Evolutionary conservation across 2,113 vertebrate species (phyloP), one percentile per base, ranked within the genome.

Genomic region (Rafetus swinhoei): DNA sequence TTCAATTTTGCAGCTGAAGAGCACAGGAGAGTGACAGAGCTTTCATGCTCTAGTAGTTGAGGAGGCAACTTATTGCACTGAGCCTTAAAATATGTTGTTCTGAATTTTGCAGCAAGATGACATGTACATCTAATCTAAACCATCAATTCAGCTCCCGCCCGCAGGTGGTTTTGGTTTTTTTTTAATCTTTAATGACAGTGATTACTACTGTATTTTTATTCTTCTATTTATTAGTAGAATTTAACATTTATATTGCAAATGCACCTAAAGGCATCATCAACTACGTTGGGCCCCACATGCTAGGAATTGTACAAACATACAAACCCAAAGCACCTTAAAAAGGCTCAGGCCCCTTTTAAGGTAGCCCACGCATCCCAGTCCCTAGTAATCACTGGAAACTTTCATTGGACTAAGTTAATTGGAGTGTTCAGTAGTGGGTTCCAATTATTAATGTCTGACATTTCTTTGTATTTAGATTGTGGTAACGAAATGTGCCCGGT

Each of bases 201-300:
- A 82, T 54, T 14, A 87, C 76, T 86, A 94, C 76, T 3, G 0
- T 60, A 72, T 79, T 74, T 60, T 77, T 12, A 13, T 90, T 88
- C 79, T 95, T 95, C 81, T 56, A 93, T 93, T 65, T 56, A 62
- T 52, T 90, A 84, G 19, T 82, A 59, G 65, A 79, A 86, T 89
- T 84, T 85, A 53, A 11, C n/a, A 8, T 82, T 21, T 16, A 87
- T 14, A 77, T 2, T 82, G 81, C 5, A 59, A 10, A 56, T 25
- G 24, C 25, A 19, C 74, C 74, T 77, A 50, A 77, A 50, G 74
- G 39, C 7, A 7, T 45, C 7, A 7, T 45, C 74, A 77, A 22
- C 35, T 39, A 74, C 35, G 12, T 50, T 27, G 39, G 45, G 22
- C 22, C 39, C 22, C 50, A 25, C 35, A 6, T 50, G 24, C 24